Base-by-base conservation (phyloP, 2,797 vertebrate species). In the Phalloptychus januarius region DNA sequence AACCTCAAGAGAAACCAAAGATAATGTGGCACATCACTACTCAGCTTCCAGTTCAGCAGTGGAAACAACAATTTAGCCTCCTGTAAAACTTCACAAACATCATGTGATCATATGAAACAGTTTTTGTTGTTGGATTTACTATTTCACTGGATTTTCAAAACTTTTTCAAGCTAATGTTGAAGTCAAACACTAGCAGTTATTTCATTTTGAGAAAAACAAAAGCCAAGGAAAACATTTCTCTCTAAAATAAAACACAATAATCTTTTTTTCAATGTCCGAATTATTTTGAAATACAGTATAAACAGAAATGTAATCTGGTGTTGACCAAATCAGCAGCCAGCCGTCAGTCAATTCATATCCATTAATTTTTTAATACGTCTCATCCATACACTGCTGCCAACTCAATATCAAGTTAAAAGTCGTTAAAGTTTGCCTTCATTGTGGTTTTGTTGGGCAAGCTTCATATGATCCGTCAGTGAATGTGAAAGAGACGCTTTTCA, bases 401-500 rank as follows among this genome's bases (percentile, higher is more conserved):
- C 79, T 74, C 20, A 45, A 11, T 72, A 70, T 79, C 87, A 52
- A 69, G 71, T 33, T 36, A 56, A 80, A 76, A 74, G 77, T 82
- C 46, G 33, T 77, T 25, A 25, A 52, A 31, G 33, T 71, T 56
- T 23, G 65, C 72, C 63, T 50, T 80, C 46, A 11, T 78, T 46
- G 81, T 63, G 16, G 79, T 63, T 54, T 56, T 69, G 67, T 75
- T 70, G 85, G 76, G 80, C 81, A 79, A 75, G 77, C 76, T 84
- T 82, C 79, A 1, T 56, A 76, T n/a, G 44, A 82, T 75, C 75
- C 58, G 44, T 81, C 72, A 7, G 69, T 45, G 4, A 23, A 36
- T 48, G 23, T 0, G 50, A 71, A 3, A 28, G 42, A 2, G 10
- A 23, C 44, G 10, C n/a, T 36, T 74, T 74, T 97, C 96, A 98